Conservation (phyloP, 2,113 vertebrate genomes). For the Bombycilla garrulus region DNA sequence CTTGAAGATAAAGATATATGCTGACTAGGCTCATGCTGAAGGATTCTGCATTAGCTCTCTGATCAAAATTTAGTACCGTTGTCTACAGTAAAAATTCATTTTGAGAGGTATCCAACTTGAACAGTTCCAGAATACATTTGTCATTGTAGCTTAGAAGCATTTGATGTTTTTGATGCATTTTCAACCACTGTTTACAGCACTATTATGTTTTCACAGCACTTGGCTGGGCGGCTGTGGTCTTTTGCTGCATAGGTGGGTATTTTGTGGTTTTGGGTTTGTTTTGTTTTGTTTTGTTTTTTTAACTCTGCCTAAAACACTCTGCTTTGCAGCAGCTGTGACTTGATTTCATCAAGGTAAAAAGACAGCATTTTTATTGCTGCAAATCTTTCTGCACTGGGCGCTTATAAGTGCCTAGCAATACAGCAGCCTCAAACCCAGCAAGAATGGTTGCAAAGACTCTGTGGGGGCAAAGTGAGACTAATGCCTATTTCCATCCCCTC, state of each 20-base stretch:
- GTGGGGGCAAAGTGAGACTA: slow-evolving; percentile 30
- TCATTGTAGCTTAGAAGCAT: slow-evolving; percentile 6
- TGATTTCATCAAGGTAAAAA: slow-evolving; percentile 10
- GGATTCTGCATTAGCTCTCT: slow-evolving; percentile 10
- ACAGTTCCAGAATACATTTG: slow-evolving; percentile 10
- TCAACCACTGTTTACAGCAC: not conserved
- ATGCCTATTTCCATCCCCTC: slow-evolving; percentile 47
- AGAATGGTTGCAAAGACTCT: not conserved
- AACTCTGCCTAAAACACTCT: not conserved
- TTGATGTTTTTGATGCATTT: not conserved
- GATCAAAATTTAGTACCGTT: slow-evolving; percentile 35
- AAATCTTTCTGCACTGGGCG: not conserved
- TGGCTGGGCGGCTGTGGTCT: not conserved
- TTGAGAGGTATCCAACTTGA: slow-evolving; percentile 30
- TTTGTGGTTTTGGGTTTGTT: not conserved
- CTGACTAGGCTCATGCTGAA: slow-evolving; percentile 25
- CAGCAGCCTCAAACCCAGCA: slow-evolving; percentile 6
- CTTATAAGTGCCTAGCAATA: not conserved
- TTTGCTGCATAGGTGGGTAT: not conserved
- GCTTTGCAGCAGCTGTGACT: not conserved
- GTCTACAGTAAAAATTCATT: not conserved
- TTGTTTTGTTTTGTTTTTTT: not conserved
- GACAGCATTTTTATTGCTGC: slow-evolving; percentile 13
- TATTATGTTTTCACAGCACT: not conserved
- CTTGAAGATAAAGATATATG: slow-evolving; percentile 17